phyloP scores from a whole-genome alignment of 2,113 vertebrate genomes.

The Dipodomys stephensi region DNA sequence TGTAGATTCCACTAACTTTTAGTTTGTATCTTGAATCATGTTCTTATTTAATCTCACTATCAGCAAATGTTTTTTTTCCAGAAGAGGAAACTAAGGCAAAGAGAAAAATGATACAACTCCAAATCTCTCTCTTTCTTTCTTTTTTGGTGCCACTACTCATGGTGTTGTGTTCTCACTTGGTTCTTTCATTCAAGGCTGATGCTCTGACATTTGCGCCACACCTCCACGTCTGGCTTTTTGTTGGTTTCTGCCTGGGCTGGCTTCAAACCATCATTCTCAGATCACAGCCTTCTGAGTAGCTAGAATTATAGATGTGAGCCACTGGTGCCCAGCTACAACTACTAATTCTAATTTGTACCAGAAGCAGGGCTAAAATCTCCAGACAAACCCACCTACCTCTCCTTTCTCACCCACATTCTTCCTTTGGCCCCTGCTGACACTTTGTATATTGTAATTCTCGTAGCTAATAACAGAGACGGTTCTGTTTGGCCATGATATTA shows the following conservation, averaged over 20 bases:
- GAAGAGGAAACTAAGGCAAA: neutral
- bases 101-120: neutral
- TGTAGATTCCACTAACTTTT: neutral
- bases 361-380: neutral
- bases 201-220: too few species aligned
- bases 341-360: neutral
- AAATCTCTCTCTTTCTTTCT: neutral
- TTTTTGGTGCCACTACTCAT: too few species aligned
- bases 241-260: too few species aligned
- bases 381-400: neutral
- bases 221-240: too few species aligned
- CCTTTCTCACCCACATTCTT: fast-evolving
- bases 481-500: conserved; percentile 21
- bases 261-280: too few species aligned
- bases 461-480: neutral
- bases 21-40: neutral
- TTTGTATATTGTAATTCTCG: neutral
- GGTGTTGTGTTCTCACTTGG: too few species aligned
- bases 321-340: too few species aligned
- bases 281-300: too few species aligned
- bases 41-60: conserved; percentile 29
- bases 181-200: too few species aligned
- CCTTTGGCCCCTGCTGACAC: too few species aligned
- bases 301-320: too few species aligned
- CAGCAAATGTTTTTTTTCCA: conserved; percentile 26